Evolutionary conservation across 1,140 invertebrate genomes (phyloP).

Genomic region (Calliopsis andreniformis): DNA sequence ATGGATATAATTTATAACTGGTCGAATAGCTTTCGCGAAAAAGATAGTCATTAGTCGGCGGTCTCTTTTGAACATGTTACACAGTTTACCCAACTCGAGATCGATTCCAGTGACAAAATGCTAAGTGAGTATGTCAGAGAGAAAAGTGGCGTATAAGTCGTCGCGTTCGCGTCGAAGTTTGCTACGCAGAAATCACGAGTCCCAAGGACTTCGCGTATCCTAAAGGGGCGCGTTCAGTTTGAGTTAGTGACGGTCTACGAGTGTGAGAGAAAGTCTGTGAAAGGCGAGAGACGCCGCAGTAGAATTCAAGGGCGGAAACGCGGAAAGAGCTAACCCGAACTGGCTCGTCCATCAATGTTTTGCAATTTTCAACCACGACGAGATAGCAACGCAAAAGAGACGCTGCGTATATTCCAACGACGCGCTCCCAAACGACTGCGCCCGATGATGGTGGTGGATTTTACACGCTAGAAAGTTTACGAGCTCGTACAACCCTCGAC

Average conservation of each 20-base stretch:
- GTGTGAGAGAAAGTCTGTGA: not conserved
- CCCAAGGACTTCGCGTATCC: conserved; percentile 16
- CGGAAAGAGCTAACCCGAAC: not conserved
- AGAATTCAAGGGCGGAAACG: not conserved
- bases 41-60: not conserved
- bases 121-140: too few relatives aligned
- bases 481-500: conserved; percentile 49
- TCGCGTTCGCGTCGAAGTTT: too few relatives aligned
- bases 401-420: conserved; percentile 10
- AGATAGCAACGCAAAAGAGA: conserved; percentile 39
- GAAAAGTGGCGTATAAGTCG: too few relatives aligned
- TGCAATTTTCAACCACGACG: conserved; percentile 70
- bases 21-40: not conserved
- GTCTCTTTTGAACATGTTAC: not conserved
- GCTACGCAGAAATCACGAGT: not conserved
- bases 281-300: not conserved
- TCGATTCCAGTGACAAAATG: not conserved
- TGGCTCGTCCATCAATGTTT: conserved; percentile 37
- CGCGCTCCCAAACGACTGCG: conserved; percentile 15
- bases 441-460: conserved; percentile 28
- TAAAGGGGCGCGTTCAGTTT: conserved; percentile 43
- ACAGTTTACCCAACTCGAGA: not conserved
- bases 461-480: conserved; percentile 55
- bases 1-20: not conserved
- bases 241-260: not conserved